Base-by-base conservation (phyloP, 2,113 vertebrate species). In the Cebus imitator region DNA sequence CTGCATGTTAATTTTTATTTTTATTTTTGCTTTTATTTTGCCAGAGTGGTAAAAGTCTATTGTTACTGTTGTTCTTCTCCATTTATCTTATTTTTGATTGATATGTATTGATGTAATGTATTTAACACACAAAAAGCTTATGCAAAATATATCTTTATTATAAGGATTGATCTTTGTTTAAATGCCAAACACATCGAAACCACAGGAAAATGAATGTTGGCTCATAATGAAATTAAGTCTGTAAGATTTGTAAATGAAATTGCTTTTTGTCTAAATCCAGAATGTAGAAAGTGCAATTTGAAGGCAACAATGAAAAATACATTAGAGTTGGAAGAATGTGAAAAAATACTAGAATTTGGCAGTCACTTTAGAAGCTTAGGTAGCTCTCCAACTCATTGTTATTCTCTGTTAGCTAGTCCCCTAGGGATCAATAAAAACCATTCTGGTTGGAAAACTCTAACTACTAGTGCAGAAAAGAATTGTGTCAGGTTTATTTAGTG, bases 401-500 rank as follows among this genome's bases (percentile, higher is more conserved):
- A 52, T 96, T 89, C 80, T 93, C 95, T 80, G 76, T 97, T 92
- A 87, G 90, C 58, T 80, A 23, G n/a, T 70, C 61, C 94, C 78
- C 9, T 45, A 61, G 90, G 72, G 90, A 88, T 27, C 52, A 83
- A 94, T 95, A 95, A 96, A 95, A 89, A 57, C n/a, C 43, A 37
- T 88, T 96, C 84, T 75, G 27, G 57, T 94, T 96, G 94, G 82
- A 95, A 96, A 95, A 85, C 17, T 96, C 78, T 94, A 92, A 90
- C 80, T 95, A 95, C 95, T 92, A 97, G 87, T 68, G 84, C 94
- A 97, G 87, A 97, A 94, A 73, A 94, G 81, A 97, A 94, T 85
- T 78, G 94, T 94, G n/a, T 88, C 40, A 1, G 40, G 85, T 96
- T 97, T 97, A 96, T 94, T 97, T 94, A 90, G 90, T 96, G 87